Conservation (phyloP, 2,113 vertebrate species). For the Marcusenius ussheri region DNA sequence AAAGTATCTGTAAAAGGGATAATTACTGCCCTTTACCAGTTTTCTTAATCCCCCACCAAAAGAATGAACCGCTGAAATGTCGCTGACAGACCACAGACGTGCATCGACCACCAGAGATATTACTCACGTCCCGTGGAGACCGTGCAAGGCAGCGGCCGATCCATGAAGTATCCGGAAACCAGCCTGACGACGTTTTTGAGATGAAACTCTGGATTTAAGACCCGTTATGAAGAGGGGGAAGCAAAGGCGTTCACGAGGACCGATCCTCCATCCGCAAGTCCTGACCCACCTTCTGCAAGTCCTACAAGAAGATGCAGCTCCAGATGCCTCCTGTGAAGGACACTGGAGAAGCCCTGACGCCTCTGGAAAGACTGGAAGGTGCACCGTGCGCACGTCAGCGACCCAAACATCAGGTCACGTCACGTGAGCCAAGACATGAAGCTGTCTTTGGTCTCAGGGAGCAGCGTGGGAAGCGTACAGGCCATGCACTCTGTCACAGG, state of each 20-base stretch:
- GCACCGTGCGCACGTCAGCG: neutral
- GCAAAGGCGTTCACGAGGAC: neutral
- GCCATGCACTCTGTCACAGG: neutral
- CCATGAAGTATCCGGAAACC: neutral
- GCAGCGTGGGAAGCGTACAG: neutral
- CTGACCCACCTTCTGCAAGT: neutral
- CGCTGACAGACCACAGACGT: conserved; percentile 1
- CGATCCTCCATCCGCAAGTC: neutral
- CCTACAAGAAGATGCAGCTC: neutral
- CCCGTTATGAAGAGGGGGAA: neutral
- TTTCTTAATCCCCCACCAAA: neutral
- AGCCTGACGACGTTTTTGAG: neutral
- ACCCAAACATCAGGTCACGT: neutral
- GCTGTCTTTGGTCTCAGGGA: neutral
- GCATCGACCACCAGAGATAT: neutral
- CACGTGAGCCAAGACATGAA: neutral
- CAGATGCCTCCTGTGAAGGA: neutral
- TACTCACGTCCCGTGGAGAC: neutral
- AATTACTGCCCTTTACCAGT: conserved; percentile 1
- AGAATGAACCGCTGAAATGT: neutral
- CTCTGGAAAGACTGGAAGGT: neutral
- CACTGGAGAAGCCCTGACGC: neutral
- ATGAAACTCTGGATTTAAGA: neutral
- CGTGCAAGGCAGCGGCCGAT: neutral
- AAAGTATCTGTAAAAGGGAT: neutral